A percentile compares a stretch with the other conserved stretches of the same genome.
Conservation (phyloP, 2,797 vertebrate genomes). For the Jordanella pulchra region DNA sequence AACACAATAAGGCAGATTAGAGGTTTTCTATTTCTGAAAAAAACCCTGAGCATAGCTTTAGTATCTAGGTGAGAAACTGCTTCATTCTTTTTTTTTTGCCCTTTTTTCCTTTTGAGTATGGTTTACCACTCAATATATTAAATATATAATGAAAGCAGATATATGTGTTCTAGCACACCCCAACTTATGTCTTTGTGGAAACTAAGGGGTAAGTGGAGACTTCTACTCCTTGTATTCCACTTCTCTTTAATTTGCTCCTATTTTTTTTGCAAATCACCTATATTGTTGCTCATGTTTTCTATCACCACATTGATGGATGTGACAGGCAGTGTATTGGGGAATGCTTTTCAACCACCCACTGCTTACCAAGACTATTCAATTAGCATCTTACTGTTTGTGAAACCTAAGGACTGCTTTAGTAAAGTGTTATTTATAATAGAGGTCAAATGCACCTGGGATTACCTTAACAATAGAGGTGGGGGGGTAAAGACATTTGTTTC, state of each 20-base stretch:
- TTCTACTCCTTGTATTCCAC: not conserved
- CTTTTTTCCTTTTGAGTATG: slow-evolving; percentile 18
- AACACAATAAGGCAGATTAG: not conserved
- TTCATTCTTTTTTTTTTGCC: not conserved
- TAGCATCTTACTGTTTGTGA: slow-evolving; percentile 58
- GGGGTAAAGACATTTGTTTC: slow-evolving; percentile 48
- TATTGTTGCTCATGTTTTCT: slow-evolving; percentile 34
- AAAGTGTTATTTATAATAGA: slow-evolving; percentile 62
- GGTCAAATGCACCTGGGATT: slow-evolving; percentile 69
- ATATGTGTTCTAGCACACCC: not conserved
- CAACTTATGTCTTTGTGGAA: not conserved
- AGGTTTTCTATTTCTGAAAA: not conserved
- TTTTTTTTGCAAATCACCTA: slow-evolving; percentile 11
- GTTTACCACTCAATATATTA: not conserved
- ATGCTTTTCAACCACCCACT: slow-evolving; percentile 52
- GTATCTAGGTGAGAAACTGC: not conserved
- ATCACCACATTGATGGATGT: slow-evolving; percentile 57
- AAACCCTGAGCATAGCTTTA: not conserved
- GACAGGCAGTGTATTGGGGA: slow-evolving; percentile 26
- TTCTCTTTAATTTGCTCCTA: slow-evolving; percentile 6
- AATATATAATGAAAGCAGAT: not conserved
- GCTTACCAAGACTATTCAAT: slow-evolving; percentile 56
- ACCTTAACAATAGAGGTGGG: slow-evolving; percentile 37
- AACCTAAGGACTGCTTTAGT: slow-evolving; percentile 44
- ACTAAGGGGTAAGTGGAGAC: not conserved